Conservation (phyloP, 2,113 vertebrate species). For the Podarcis raffonei region DNA sequence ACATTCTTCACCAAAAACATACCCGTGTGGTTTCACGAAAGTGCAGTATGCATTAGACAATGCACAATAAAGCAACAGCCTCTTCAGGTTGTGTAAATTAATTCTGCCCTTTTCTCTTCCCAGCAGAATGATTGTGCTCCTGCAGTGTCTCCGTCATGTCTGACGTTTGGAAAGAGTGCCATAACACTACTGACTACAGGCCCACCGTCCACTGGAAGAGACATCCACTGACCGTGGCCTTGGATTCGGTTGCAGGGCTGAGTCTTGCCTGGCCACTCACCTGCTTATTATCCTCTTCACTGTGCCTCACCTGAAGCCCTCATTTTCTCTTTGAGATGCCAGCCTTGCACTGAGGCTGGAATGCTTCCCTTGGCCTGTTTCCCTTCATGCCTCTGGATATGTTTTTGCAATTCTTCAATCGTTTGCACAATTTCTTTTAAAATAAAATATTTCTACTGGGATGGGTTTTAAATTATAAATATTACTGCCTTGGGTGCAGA, state of each 20-base stretch:
- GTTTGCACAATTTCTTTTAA: slow-evolving; percentile 78
- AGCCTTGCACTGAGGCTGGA: slow-evolving; percentile 54
- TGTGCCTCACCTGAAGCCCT: slow-evolving; percentile 57
- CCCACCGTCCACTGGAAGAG: slow-evolving; percentile 46
- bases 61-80: neutral
- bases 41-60: neutral
- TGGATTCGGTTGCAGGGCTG: slow-evolving; percentile 12
- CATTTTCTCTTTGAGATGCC: slow-evolving; percentile 40
- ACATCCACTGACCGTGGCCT: slow-evolving; percentile 32
- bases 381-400: slow-evolving; percentile 63
- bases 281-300: slow-evolving; percentile 45
- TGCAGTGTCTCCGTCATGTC: neutral
- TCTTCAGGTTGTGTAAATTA: neutral
- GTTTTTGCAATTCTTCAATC: slow-evolving; percentile 53
- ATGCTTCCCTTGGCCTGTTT: slow-evolving; percentile 50
- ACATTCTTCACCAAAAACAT: too few species aligned
- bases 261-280: neutral
- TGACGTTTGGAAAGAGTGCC: slow-evolving; percentile 54
- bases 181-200: slow-evolving; percentile 76
- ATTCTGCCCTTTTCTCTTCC: neutral
- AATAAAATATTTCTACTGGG: slow-evolving; percentile 67
- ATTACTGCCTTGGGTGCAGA: slow-evolving; percentile 72
- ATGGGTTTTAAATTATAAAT: slow-evolving; percentile 81
- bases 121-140: slow-evolving; percentile 73
- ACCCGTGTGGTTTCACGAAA: neutral